phyloP scores from a whole-genome alignment of 64 coral and sea anemone species.

The Stichodactyla helianthus region DNA sequence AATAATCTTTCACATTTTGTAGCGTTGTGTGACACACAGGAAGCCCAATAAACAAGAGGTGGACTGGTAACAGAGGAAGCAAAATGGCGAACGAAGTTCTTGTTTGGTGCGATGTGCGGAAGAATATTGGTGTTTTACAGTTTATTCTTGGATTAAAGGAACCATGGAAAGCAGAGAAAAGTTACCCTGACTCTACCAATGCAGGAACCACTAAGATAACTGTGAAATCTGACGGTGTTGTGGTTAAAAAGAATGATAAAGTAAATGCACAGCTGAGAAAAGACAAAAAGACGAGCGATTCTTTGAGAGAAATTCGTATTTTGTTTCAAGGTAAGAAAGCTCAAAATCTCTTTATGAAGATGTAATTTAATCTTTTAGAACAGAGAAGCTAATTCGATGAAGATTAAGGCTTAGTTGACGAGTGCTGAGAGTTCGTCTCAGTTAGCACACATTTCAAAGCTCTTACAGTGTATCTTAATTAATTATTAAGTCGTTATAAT shows the following conservation, averaged over 20 bases:
- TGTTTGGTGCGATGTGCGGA: conserved; percentile 20
- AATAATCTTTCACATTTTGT: not conserved
- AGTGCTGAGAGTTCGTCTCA: no score
- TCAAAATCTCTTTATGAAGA: not conserved
- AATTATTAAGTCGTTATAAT: not conserved
- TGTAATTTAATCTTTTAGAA: not conserved
- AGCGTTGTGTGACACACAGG: conserved; percentile 16
- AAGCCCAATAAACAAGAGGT: not conserved
- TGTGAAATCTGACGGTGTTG: not conserved
- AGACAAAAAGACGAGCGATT: not conserved
- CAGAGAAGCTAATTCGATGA: not conserved
- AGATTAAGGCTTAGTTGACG: not conserved
- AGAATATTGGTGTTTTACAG: conserved; percentile 18
- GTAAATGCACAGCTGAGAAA: not conserved
- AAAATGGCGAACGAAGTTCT: conserved; percentile 22
- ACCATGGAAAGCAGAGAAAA: not conserved
- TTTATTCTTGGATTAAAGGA: conserved; percentile 1
- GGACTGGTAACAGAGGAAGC: not conserved
- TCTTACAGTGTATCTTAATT: no score
- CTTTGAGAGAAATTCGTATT: not conserved
- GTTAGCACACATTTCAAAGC: no score
- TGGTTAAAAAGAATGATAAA: not conserved
- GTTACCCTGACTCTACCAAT: not conserved
- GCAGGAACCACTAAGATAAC: not conserved
- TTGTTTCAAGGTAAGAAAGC: conserved; percentile 13